Base-by-base conservation (phyloP, 2,113 vertebrate genomes). In the Daubentonia madagascariensis region DNA sequence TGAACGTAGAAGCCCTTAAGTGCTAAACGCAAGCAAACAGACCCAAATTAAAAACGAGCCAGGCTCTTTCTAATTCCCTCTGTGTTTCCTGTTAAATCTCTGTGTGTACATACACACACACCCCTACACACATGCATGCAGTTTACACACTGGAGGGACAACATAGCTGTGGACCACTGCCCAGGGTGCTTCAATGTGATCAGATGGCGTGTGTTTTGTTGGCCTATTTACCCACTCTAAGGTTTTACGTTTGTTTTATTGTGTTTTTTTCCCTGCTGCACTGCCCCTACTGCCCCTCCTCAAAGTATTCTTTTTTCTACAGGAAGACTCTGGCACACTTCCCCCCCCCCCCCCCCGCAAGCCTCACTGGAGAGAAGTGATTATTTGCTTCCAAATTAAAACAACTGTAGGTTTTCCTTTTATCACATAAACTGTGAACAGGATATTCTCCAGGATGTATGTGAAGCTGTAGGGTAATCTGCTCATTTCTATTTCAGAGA, bases 11-110 rank as follows among this genome's bases (percentile, higher is more conserved):
- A 98, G 97, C 98, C 98, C 98, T 98, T 98, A 98, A 98, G 98
- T 99, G 97, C 97, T 98, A 98, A 99, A 99, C 97, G 98, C 98
- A 98, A 98, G 98, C 98, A 98, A 97, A 98, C 98, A 98, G 97
- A 98, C 96, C 95, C 88, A 98, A 98, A 99, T 98, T 98, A 98
- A 98, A 97, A 98, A 97, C 45, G 87, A 96, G 94, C 91, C 92
- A 94, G 98, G 96, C 5, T 75, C 96, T 96, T 89, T 92, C 93
- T 97, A 97, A 98, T 97, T 97, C 90, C 97, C 97, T 35, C 68
- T 61, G 84, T 96, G 87, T 0, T 89, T 61, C 61, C 85, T 14
- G 75, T 95, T 97, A 92, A 98, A 97, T 94, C 95, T 72, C 84
- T 83, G 32, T 98, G 87, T 94, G 57, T 87, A 84, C 37, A 84